Evolutionary conservation across 2,888 invertebrate genomes (phyloP), one percentile per base, ranked within the genome.

Genomic region (Siphlonurus alternatus): DNA sequence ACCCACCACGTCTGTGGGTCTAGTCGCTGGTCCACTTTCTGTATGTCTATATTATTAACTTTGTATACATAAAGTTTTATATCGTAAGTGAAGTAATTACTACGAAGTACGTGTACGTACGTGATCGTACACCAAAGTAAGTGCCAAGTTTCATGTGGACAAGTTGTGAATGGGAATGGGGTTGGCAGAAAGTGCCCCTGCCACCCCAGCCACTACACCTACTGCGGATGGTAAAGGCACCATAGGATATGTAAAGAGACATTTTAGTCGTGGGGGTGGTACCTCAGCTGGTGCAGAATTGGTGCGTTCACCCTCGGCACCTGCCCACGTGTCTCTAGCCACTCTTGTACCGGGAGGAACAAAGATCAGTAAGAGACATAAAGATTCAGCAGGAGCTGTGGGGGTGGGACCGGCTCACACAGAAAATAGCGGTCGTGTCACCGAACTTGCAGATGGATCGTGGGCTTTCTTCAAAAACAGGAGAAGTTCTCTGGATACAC

Each of bases 391-490:
- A 38, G 38, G 15, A 5, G 38, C 15, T 5, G 7, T 15, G 15
- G 38, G 15, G 38, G 15, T 38, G 15, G 5, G 7, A 15, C 15
- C 38, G 38, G 38, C 5, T 38, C 5, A 10, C 15, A 38, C 7
- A 38, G 7, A 38, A 38, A 38, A 38, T 38, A 38, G 38, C 15
- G 64, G 61, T 1, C 53, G 64, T 15, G 64, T 64, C 19, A 61
- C 64, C 15, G 64, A 56, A 25, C 61, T 64, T 15, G 23, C 64
- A 1, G 64, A 64, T 38, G 64, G 64, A 20, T 61, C 64, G 25
- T 61, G 61, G 23, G 64, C 64, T 61, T 64, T 64, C 25, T 64
- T 61, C 25, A 64, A 64, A 54, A 61, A 61, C 20, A 61, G 64
- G 20, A 60, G 61, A 19, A 51, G 56, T 18, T 64, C 64, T 15